Percentiles rank a stretch among this genome's conserved stretches.
Evolutionary conservation across 2,797 vertebrate species (phyloP).

Genomic region (Hemitrygon akajei): DNA sequence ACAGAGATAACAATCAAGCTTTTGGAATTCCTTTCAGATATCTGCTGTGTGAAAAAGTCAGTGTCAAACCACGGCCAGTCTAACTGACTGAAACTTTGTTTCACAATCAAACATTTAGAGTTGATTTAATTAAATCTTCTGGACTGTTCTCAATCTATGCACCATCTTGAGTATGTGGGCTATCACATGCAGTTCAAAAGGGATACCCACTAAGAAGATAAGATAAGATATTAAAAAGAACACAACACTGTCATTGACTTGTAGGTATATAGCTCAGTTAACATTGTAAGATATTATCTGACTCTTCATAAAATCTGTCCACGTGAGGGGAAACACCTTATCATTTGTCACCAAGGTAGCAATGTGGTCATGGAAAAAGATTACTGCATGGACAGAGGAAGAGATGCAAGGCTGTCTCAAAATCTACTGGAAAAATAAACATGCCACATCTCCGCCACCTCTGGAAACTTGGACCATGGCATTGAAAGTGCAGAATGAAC

Average conservation of each 20-base stretch:
- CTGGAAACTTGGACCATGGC: no score
- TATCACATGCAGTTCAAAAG: neutral
- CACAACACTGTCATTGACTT: no score
- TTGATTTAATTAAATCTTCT: neutral
- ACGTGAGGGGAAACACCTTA: neutral
- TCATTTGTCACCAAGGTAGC: neutral
- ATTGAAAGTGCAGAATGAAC: no score
- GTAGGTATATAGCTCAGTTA: no score
- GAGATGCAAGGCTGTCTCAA: no score
- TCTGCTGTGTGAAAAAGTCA: neutral
- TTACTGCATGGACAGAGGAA: no score
- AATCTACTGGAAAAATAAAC: no score
- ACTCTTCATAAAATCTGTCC: no score
- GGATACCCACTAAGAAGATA: neutral
- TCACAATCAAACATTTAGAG: neutral
- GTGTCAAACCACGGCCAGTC: neutral
- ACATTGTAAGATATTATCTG: no score
- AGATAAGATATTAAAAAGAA: neutral
- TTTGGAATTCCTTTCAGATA: conserved; percentile 10
- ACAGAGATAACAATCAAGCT: neutral
- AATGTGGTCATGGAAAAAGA: neutral
- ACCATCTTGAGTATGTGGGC: neutral
- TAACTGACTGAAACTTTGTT: neutral
- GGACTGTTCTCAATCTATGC: neutral
- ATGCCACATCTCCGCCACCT: no score